phyloP scores from a whole-genome alignment of 2,113 vertebrate species.

The Holacanthus passer region DNA sequence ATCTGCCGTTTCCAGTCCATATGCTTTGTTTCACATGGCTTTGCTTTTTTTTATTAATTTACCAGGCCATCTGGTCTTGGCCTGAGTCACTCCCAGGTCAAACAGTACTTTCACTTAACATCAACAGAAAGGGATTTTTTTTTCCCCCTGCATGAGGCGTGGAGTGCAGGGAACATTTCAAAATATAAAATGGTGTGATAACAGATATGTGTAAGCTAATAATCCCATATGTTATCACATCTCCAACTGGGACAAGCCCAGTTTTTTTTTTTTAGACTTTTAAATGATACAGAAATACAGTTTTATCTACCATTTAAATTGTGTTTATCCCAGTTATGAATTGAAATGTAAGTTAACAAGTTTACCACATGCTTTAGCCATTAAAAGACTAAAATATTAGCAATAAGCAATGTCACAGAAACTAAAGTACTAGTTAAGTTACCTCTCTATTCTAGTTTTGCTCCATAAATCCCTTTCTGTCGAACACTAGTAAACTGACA shows the following conservation, averaged over 20 bases:
- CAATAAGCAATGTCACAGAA: neutral
- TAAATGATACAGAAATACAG: conserved; percentile 20
- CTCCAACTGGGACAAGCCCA: conserved; percentile 45
- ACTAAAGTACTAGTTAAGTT: neutral
- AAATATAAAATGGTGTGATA: conserved; percentile 61
- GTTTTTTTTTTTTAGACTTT: conserved; percentile 33
- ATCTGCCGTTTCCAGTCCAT: conserved; percentile 64
- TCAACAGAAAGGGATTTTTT: conserved; percentile 42
- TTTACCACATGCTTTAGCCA: neutral
- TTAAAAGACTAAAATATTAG: conserved; percentile 9
- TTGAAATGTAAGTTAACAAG: conserved; percentile 6
- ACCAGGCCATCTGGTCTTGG: conserved; percentile 71
- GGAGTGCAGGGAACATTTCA: conserved; percentile 36
- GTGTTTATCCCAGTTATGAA: neutral
- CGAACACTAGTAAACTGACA: neutral
- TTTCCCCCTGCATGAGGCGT: conserved; percentile 5
- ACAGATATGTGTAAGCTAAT: conserved; percentile 60
- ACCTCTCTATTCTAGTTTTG: neutral
- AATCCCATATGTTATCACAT: conserved; percentile 67
- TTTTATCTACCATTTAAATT: conserved; percentile 8
- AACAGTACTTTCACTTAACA: conserved; percentile 72
- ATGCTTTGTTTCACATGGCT: conserved; percentile 71
- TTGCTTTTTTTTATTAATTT: conserved; percentile 62
- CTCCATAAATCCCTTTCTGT: neutral
- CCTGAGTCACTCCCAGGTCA: conserved; percentile 71